A percentile compares a stretch with the other conserved stretches of the same genome.
Conservation (phyloP, 2,888 invertebrate genomes). For the Stictocephala bisonia region DNA sequence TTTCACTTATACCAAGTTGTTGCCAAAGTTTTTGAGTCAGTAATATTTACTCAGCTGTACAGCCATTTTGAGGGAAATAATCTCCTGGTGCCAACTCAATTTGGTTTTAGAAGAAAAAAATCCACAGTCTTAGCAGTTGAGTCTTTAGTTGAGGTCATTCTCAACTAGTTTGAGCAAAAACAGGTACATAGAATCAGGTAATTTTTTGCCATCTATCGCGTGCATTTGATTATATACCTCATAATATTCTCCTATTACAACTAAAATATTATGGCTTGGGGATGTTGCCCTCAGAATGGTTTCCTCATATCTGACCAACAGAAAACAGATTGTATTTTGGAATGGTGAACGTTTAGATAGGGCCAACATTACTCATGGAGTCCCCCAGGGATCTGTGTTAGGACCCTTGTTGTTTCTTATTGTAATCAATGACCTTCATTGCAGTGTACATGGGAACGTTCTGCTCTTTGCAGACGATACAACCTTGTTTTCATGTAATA, state of each 20-base stretch:
- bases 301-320: not conserved
- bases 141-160: not conserved
- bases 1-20: slow-evolving; percentile 17
- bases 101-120: slow-evolving; percentile 18
- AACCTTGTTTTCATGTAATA: not conserved
- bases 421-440: not conserved
- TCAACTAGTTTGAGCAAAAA: not conserved
- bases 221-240: slow-evolving; percentile 10
- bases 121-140: not conserved
- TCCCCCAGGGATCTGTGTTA: not conserved
- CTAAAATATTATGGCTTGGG: not conserved
- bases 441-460: not conserved
- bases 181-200: not conserved
- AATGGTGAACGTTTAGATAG: not conserved
- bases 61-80: not conserved
- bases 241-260: not conserved
- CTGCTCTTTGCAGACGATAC: slow-evolving; percentile 23
- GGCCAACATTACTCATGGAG: not conserved
- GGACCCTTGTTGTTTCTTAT: slow-evolving; percentile 1
- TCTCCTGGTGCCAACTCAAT: not conserved
- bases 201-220: slow-evolving; percentile 6
- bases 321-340: not conserved
- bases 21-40: slow-evolving; percentile 19
- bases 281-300: not conserved
- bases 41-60: slow-evolving; percentile 9